Conservation (phyloP, 2,888 invertebrate species). For the Lapara coniferarum region DNA sequence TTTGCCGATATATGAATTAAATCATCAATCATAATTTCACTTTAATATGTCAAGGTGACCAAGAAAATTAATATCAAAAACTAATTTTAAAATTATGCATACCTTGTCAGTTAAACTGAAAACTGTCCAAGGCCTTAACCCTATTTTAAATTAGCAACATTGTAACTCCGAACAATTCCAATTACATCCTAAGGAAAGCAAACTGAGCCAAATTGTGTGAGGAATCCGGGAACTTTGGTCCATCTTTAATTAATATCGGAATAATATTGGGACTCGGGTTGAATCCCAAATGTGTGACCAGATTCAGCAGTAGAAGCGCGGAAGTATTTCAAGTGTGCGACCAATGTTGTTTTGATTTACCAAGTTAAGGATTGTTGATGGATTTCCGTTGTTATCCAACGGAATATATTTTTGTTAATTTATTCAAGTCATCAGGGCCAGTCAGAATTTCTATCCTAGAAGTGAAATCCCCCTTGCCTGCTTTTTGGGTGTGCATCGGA, state of each 20-base stretch:
- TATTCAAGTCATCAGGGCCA: no score
- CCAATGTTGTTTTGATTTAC: slow-evolving; percentile 7
- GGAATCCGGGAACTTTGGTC: slow-evolving; percentile 68
- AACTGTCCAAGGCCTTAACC: slow-evolving; percentile 55
- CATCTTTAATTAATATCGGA: slow-evolving; percentile 70
- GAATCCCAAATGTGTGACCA: slow-evolving; percentile 53
- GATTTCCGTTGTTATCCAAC: neutral
- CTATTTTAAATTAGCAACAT: slow-evolving; percentile 74
- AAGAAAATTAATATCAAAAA: no score
- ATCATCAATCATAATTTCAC: no score
- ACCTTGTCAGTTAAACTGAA: slow-evolving; percentile 35
- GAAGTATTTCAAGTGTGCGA: slow-evolving; percentile 9
- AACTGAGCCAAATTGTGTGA: slow-evolving; percentile 61
- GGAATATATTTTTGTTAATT: no score
- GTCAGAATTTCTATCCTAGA: no score
- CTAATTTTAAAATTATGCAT: neutral
- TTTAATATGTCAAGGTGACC: no score
- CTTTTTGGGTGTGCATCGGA: no score
- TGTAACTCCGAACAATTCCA: slow-evolving; percentile 76
- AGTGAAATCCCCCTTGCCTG: no score
- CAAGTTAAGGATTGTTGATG: neutral
- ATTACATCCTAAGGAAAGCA: slow-evolving; percentile 67
- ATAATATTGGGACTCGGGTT: slow-evolving; percentile 51
- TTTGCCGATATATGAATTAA: neutral
- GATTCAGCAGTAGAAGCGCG: slow-evolving; percentile 29